These are phyloP conservation scores for Meloidogyne hapla DNA, from an alignment of 1,140 invertebrate species.

Conservation along the genomic window DNA sequence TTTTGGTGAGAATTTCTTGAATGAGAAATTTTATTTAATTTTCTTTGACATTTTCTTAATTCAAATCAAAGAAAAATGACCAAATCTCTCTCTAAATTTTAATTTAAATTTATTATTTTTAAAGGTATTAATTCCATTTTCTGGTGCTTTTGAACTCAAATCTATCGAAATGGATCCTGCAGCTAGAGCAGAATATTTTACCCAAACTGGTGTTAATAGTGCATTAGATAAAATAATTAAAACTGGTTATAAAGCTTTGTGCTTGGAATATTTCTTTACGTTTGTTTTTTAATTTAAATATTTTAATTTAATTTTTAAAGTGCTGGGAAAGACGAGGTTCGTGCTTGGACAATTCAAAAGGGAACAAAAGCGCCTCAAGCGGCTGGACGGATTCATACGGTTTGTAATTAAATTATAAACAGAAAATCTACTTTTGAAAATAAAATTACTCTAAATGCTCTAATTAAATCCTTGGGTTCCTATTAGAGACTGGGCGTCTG, in stretches of 20 bases:
- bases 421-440: too few relatives aligned
- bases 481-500: too few relatives aligned
- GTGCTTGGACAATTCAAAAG: slow-evolving; percentile 99
- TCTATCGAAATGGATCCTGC: slow-evolving; percentile 81
- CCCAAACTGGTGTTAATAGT: slow-evolving; percentile 72
- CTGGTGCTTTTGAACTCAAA: slow-evolving; percentile 84
- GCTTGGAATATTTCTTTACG: slow-evolving; percentile 94
- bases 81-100: too few relatives aligned
- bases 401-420: slow-evolving; percentile 63
- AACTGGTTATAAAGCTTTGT: slow-evolving; percentile 91
- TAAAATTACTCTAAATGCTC: too few relatives aligned
- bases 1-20: too few relatives aligned
- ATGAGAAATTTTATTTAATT: not conserved
- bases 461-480: too few relatives aligned
- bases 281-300: not conserved
- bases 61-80: too few relatives aligned
- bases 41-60: too few relatives aligned
- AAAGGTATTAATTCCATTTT: slow-evolving; percentile 71
- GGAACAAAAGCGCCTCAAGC: slow-evolving; percentile 96
- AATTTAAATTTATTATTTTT: not conserved
- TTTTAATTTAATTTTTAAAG: slow-evolving; percentile 14
- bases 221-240: slow-evolving; percentile 94
- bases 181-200: slow-evolving; percentile 75
- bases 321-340: slow-evolving; percentile 90
- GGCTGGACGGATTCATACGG: slow-evolving; percentile 94